Conservation (phyloP, 2,888 invertebrate species). For the Meta bourneti region DNA sequence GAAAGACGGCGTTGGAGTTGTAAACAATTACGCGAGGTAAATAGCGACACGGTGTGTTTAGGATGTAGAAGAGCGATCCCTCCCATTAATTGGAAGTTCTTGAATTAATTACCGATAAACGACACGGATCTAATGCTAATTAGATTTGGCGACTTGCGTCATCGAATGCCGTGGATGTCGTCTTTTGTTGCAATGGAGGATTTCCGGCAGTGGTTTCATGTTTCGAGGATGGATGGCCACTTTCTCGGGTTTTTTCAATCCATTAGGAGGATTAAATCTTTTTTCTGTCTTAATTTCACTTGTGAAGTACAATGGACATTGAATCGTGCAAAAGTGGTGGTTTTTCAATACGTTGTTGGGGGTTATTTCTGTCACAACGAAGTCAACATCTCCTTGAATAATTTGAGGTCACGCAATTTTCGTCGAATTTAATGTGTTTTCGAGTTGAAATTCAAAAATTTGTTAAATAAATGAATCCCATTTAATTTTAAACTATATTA, state of each 20-base stretch:
- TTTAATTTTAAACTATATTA: too few species aligned
- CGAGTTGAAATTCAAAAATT: too few species aligned
- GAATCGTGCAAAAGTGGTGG: not conserved
- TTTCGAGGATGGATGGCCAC: not conserved
- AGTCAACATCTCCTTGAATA: too few species aligned
- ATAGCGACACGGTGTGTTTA: slow-evolving; percentile 12
- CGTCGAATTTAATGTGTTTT: too few species aligned
- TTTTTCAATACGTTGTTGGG: not conserved
- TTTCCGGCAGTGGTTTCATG: not conserved
- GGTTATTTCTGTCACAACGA: too few species aligned
- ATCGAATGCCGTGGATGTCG: not conserved
- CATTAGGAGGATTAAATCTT: not conserved
- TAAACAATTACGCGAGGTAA: slow-evolving; percentile 22
- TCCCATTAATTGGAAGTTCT: slow-evolving; percentile 14
- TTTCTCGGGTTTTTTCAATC: not conserved
- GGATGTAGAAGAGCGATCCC: slow-evolving; percentile 22
- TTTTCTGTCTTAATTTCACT: not conserved
- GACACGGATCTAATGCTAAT: slow-evolving; percentile 37
- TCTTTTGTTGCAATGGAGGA: not conserved
- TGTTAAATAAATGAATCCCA: too few species aligned
- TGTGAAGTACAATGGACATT: not conserved
- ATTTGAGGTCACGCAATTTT: too few species aligned
- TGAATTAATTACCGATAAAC: slow-evolving; percentile 7
- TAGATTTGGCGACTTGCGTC: not conserved
- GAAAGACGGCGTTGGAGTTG: slow-evolving; percentile 7